Evolutionary conservation across 1,140 invertebrate species (phyloP).

Genomic region (Diuraphis noxia): DNA sequence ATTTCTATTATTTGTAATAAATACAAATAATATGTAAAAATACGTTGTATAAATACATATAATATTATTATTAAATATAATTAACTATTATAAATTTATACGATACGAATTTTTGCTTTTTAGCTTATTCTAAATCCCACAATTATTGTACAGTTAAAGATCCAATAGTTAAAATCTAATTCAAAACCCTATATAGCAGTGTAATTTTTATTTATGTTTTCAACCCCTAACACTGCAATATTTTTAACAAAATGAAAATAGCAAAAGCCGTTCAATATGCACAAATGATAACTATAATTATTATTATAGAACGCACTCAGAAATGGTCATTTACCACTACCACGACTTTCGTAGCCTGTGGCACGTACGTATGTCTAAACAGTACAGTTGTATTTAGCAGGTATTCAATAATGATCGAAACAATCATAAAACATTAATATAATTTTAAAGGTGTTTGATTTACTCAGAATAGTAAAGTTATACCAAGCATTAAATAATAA

Average conservation of each 20-base stretch:
- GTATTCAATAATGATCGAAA: not conserved
- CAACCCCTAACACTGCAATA: not conserved
- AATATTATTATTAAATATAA: no score
- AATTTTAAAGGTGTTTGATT: not conserved
- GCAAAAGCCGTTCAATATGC: not conserved
- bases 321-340: not conserved
- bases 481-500: not conserved
- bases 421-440: not conserved
- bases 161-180: not conserved
- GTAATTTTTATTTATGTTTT: not conserved
- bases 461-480: not conserved
- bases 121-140: not conserved
- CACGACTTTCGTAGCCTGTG: not conserved
- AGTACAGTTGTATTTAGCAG: not conserved
- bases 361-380: not conserved
- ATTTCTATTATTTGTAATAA: not conserved
- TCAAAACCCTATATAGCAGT: not conserved
- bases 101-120: not conserved
- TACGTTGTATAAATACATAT: no score
- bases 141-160: not conserved
- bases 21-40: no score
- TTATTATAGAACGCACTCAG: not conserved
- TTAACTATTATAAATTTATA: no score
- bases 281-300: not conserved
- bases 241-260: not conserved